Base-by-base conservation (phyloP, 2,113 vertebrate genomes). In the Eptatretus burgeri region DNA sequence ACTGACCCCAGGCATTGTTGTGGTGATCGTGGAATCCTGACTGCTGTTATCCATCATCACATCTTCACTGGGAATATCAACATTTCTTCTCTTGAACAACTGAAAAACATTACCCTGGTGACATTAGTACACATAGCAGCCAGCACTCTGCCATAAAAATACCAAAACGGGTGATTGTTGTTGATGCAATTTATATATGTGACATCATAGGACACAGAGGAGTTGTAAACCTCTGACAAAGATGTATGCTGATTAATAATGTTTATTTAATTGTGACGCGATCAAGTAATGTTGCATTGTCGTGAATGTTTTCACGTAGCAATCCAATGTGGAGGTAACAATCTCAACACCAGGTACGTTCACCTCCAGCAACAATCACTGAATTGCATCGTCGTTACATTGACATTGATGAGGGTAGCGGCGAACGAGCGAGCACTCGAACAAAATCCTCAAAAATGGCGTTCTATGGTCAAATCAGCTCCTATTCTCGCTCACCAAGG, bases 21-120 rank as follows among this genome's bases (percentile, higher is more conserved):
- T 82, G 67, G 73, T 81, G 18, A 88, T 78, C 1, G 75, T 85
- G 10, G 86, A 77, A 67, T 98, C 89, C 75, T 82, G 81, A 51
- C 88, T 77, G 49, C 81, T 81, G 68, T 75, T 86, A 66, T 94
- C 89, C 82, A 86, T 80, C 69, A 81, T 76, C 1, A 79, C 76
- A 66, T 93, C 91, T 70, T 98, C 89, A 70, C 75, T 81, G 66
- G 87, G 78, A 67, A 89, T 1, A 63, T 98, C 89, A 70, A 98
- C 91, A 14, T 98, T 98, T 75, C 91, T 85, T 65, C 89, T 78
- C 71, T 98, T 98, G 73, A 93, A 95, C 68, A 95, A 84, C 87
- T 98, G 73, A 66, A 51, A 71, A 64, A 27, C 27, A 41, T 41
- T 41, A 7, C 27, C 27, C 27, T 41, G 27, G 27, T 41, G 27